phyloP scores from a whole-genome alignment of 2,888 invertebrate species.

The Agrochola lychnidis region DNA sequence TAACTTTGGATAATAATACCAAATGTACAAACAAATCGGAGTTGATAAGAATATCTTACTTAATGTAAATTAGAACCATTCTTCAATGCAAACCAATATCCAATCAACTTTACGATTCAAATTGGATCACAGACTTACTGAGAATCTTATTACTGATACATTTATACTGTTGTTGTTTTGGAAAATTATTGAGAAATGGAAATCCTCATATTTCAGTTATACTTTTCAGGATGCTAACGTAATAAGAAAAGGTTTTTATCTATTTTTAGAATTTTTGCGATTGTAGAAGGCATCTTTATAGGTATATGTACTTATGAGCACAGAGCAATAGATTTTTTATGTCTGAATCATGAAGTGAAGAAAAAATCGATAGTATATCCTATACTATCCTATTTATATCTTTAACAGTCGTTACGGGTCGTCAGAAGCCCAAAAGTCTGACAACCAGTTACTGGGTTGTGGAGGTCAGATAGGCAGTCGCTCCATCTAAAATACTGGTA shows the following conservation, averaged over 20 bases:
- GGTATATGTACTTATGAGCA: too few species aligned
- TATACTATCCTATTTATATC: too few species aligned
- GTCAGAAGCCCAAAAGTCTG: too few species aligned
- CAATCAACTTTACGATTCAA: conserved; percentile 47
- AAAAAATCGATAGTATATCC: too few species aligned
- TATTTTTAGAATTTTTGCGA: not conserved
- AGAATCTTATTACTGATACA: conserved; percentile 29
- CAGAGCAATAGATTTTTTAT: too few species aligned
- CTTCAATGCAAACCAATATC: conserved; percentile 40
- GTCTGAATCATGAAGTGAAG: too few species aligned
- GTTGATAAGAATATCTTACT: conserved; percentile 20
- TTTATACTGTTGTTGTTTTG: conserved; percentile 26
- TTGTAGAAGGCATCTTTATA: too few species aligned
- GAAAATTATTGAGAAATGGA: conserved; percentile 20
- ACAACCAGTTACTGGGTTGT: too few species aligned
- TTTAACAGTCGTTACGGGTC: too few species aligned
- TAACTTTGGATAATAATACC: conserved; percentile 29
- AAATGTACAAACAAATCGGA: conserved; percentile 17
- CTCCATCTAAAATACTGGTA: too few species aligned
- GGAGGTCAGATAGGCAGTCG: too few species aligned
- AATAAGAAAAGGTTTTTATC: not conserved
- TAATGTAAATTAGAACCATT: conserved; percentile 47
- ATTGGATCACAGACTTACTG: conserved; percentile 47
- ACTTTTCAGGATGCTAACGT: not conserved
- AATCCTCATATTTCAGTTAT: conserved; percentile 17